Evolutionary conservation across 2,113 vertebrate species (phyloP), one percentile per base, ranked within the genome.

Genomic region (Spea multiplicata): DNA sequence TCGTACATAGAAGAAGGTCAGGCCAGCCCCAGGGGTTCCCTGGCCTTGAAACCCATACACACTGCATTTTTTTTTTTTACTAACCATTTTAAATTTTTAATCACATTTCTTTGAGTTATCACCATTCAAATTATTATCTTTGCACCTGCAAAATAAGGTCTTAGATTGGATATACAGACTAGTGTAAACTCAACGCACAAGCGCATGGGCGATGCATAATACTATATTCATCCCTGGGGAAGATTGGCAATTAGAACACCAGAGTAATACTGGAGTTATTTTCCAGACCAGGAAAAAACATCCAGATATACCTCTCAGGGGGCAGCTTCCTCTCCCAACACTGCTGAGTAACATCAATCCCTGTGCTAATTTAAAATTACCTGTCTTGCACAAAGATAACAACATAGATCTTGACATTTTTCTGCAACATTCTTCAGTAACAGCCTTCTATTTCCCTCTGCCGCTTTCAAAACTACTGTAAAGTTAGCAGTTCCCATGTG

Each of bases 1-100:
- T 62, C 30, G 62, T 55, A 77, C 75, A 17, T 61, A 17, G 75
- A 77, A 77, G 67, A 77, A 77, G 75, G 75, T 77, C 75, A 77
- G 75, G 13, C 5, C 13, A 70, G 45, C 75, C 75, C 66, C 44
- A 70, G 67, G 66, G 75, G 75, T 77, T 77, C 74, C 55, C 44
- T 67, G 52, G 74, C 50, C 74, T 64, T 75, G 74, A 55, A 44
- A 77, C 67, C n/a, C 75, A 62, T 77, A 70, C 46, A 55, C 66
- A 69, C 14, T 16, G 47, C 67, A 49, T 75, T 64, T 67, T 45
- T 46, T 69, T 16, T 8, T n/a, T 13, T 70, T 13, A 50, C 17
- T 55, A 16, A 77, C 47, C 75, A 61, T 70, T 77, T 17, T 69
- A 62, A 44, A 77, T 70, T 47, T 12, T 70, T 70, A 70, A 77